A percentile compares a stretch with the other conserved stretches of the same genome.
phyloP scores from a whole-genome alignment of 2,113 vertebrate species.

The Pelecanus crispus region DNA sequence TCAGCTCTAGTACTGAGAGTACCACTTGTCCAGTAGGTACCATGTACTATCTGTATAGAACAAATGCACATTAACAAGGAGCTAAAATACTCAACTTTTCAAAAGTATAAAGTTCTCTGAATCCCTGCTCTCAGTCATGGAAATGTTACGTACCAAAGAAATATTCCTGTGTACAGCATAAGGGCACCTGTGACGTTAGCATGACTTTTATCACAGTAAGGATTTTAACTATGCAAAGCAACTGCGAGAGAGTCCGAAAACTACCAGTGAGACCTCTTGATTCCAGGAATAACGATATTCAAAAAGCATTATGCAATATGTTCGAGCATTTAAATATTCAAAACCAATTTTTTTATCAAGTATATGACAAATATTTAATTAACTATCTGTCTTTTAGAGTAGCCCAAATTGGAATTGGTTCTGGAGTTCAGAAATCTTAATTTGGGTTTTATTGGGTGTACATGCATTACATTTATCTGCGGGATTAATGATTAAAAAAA shows the following conservation, averaged over 20 bases:
- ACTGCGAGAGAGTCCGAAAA: neutral
- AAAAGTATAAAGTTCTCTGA: neutral
- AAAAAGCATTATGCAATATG: neutral
- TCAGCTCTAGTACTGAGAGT: neutral
- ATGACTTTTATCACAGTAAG: neutral
- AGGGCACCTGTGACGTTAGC: neutral
- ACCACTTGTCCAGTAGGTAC: neutral
- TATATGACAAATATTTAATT: neutral
- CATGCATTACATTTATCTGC: neutral
- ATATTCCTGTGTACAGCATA: neutral
- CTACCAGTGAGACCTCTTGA: neutral
- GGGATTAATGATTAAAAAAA: neutral
- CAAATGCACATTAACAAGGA: neutral
- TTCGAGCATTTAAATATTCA: neutral
- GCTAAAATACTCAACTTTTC: neutral
- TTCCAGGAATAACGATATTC: neutral
- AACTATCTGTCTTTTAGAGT: neutral
- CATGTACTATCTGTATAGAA: neutral
- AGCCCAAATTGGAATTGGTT: neutral
- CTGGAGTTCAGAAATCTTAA: neutral
- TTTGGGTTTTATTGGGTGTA: neutral
- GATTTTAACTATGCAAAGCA: neutral
- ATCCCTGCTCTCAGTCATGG: neutral
- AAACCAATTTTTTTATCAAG: neutral
- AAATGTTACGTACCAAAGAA: neutral